Evolutionary conservation across 2,797 vertebrate genomes (phyloP), one percentile per base, ranked within the genome.

Genomic region (Euphonia xanthogaster): DNA sequence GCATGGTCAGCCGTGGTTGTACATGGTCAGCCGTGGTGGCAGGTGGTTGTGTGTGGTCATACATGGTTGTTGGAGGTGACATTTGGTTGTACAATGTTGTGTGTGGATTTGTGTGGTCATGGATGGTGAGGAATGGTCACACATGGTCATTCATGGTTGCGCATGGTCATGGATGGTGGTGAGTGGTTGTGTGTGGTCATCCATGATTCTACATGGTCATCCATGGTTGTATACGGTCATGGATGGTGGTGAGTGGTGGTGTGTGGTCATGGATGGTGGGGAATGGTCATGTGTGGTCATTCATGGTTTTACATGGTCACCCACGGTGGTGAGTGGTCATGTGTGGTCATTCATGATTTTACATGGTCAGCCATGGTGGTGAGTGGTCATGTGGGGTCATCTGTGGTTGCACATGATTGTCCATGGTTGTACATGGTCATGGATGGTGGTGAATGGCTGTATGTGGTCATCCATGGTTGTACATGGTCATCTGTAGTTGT

Each of bases 311-410:
- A 8, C 4, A 5, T 7, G 8, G 37, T 40, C 33, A 28, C 1
- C 7, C 2, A 7, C 7, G 14, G 18, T 28, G 21, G 30, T 9
- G 6, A 45, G 3, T 8, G n/a, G 40, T 31, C 2, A 1, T 24
- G 7, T 9, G 10, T 7, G 31, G 19, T 19, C 23, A 11, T 6
- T 6, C 31, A 10, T 54, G 51, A 19, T 53, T 8, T 7, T 12
- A 8, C 51, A 20, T 20, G 30, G 51, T 53, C 51, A 28, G 11
- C 10, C 10, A 25, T 7, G 51, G 30, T 21, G 2, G 7, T 13
- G 14, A 3, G 1, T 12, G 45, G 8, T 17, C 2, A 0, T 30
- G 6, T 1, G 6, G 19, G 42, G 54, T 19, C 23, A 11, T 9
- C 8, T 20, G 6, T 54, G 51, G 19, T 53, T 8, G 11, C 6